Percentiles rank a stretch among this genome's conserved stretches.
Conservation (phyloP, 2,888 invertebrate species). For the Tenodera sinensis region DNA sequence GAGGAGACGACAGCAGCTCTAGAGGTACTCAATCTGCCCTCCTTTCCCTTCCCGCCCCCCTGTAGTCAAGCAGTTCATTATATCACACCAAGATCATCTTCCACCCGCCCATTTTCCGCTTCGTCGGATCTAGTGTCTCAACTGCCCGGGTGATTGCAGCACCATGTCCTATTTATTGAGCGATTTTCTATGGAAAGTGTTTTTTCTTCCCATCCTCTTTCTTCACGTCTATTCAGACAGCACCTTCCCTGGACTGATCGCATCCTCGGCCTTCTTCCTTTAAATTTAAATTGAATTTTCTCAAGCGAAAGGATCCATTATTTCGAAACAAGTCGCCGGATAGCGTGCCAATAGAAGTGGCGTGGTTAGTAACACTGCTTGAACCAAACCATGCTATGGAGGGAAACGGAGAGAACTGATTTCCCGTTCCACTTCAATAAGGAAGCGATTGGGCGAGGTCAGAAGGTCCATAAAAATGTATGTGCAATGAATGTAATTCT, state of each 20-base stretch:
- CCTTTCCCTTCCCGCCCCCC: too few relatives aligned
- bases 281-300: conserved; percentile 28
- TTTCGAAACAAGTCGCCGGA: conserved; percentile 14
- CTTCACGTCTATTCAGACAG: not conserved
- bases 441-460: not conserved
- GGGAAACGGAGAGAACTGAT: not conserved
- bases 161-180: conserved; percentile 2
- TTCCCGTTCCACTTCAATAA: not conserved
- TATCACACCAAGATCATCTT: not conserved
- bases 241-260: not conserved
- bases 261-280: not conserved
- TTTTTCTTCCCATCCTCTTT: not conserved
- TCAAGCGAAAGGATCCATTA: conserved; percentile 20
- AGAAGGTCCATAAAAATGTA: not conserved
- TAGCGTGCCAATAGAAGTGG: conserved; percentile 18
- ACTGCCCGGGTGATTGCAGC: not conserved
- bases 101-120: not conserved
- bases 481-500: too few relatives aligned
- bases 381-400: not conserved
- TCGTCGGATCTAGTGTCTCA: not conserved
- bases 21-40: not conserved
- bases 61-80: not conserved
- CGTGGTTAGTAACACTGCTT: not conserved
- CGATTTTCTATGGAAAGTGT: conserved; percentile 10
- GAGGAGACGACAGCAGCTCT: not conserved